A percentile compares a stretch with the other conserved stretches of the same genome.
These are phyloP conservation scores for Cheilosia pagana DNA, from an alignment of 2,888 invertebrate genomes.

Conservation along the genomic window DNA sequence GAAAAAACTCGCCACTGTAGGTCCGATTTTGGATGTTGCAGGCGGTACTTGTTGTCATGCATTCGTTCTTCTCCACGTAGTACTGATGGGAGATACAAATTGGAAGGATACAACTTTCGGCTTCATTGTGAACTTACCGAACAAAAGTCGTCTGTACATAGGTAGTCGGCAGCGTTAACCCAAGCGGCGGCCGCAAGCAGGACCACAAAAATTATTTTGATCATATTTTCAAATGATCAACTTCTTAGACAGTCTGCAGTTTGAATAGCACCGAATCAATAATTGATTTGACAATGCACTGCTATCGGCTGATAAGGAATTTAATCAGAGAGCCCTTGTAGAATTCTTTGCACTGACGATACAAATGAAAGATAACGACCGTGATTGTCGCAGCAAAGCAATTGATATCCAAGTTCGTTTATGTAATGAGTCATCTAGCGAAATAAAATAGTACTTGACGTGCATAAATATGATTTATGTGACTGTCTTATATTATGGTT, in stretches of 20 bases:
- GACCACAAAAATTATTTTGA: conserved; percentile 9
- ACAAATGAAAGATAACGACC: not conserved
- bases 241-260: conserved; percentile 41
- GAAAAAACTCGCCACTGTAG: conserved; percentile 85
- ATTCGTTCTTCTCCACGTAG: conserved; percentile 80
- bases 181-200: not conserved
- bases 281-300: conserved; percentile 21
- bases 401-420: not conserved
- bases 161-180: conserved; percentile 40
- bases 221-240: conserved; percentile 40
- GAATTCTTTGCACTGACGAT: not conserved
- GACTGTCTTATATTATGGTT: too few relatives aligned
- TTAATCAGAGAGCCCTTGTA: conserved; percentile 48
- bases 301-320: conserved; percentile 29
- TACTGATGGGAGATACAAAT: conserved; percentile 55
- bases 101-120: not conserved
- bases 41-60: conserved; percentile 82
- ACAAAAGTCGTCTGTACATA: conserved; percentile 65
- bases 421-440: not conserved
- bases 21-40: conserved; percentile 86
- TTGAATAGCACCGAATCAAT: conserved; percentile 5
- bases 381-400: not conserved
- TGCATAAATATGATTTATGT: not conserved
- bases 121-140: conserved; percentile 24
- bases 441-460: not conserved